Evolutionary conservation across 2,888 invertebrate species (phyloP).

Genomic region (Caenorhabditis zanzibari): DNA sequence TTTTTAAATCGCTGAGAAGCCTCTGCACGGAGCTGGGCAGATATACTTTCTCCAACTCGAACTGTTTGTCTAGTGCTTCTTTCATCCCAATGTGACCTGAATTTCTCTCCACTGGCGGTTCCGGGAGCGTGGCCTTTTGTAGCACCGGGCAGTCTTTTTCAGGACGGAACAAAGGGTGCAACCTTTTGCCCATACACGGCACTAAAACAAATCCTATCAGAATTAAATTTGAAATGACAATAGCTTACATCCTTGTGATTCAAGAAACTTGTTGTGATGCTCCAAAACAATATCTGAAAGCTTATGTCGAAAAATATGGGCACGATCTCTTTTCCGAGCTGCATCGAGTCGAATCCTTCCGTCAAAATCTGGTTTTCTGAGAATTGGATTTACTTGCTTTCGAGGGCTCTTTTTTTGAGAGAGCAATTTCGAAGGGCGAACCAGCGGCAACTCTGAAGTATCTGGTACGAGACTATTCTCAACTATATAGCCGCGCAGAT

Average conservation of each 20-base stretch:
- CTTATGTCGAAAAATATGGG: constrained; percentile 52
- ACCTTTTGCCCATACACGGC: constrained; percentile 1
- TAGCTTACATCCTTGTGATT: constrained; percentile 58
- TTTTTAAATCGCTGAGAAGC: constrained; percentile 47
- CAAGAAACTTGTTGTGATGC: constrained; percentile 44
- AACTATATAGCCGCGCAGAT: constrained; percentile 49
- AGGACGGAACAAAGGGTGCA: constrained; percentile 55
- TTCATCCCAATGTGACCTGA: constrained; percentile 55
- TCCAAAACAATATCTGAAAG: constrained; percentile 43
- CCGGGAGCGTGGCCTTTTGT: constrained; percentile 32
- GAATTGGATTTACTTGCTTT: constrained; percentile 37
- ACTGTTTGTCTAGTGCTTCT: constrained; percentile 47
- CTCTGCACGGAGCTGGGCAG: constrained; percentile 46
- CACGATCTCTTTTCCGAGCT: constrained; percentile 58
- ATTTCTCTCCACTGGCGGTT: constrained; percentile 34
- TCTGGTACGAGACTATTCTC: constrained; percentile 11
- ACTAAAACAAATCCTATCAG: constrained; percentile 14
- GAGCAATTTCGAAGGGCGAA: constrained; percentile 47
- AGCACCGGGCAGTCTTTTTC: constrained; percentile 53
- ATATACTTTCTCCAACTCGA: constrained; percentile 24
- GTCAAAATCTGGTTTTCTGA: constrained; percentile 45
- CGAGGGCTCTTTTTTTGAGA: constrained; percentile 61
- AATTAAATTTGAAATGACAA: background rate
- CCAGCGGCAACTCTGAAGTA: constrained; percentile 41
- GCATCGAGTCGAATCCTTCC: constrained; percentile 52